phyloP scores from a whole-genome alignment of 2,113 vertebrate species.

The Pterophyllum scalare region DNA sequence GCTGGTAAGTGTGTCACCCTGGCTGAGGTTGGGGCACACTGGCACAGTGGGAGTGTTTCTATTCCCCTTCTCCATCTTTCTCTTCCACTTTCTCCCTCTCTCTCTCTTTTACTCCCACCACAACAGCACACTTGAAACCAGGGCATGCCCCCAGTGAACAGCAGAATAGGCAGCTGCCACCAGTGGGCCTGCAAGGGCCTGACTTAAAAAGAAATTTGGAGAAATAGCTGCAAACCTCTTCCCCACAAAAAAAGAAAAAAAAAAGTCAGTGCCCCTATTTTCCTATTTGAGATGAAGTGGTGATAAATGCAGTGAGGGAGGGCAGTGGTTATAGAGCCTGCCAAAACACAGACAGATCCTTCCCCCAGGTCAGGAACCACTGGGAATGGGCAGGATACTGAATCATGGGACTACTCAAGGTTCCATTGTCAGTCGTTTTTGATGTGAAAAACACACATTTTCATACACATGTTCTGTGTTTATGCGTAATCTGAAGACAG shows the following conservation, averaged over 20 bases:
- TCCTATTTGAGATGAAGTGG: constrained; percentile 70
- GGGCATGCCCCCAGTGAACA: constrained; percentile 83
- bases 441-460: constrained; percentile 69
- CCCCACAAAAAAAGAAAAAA: constrained; percentile 21
- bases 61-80: constrained; percentile 65
- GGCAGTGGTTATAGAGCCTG: constrained; percentile 59
- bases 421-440: constrained; percentile 62
- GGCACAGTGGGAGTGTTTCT: constrained; percentile 71
- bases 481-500: constrained; percentile 30
- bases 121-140: constrained; percentile 81
- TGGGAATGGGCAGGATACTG: constrained; percentile 65
- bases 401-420: constrained; percentile 58
- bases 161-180: constrained; percentile 76
- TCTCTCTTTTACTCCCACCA: constrained; percentile 60
- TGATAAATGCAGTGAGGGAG: constrained; percentile 65
- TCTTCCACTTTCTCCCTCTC: constrained; percentile 39
- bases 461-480: constrained; percentile 59
- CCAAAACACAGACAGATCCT: constrained; percentile 66
- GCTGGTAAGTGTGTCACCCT: constrained; percentile 81
- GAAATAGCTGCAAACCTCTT: constrained; percentile 71
- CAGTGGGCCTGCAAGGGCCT: constrained; percentile 74
- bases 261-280: constrained; percentile 73
- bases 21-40: constrained; percentile 70
- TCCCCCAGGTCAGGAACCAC: constrained; percentile 66
- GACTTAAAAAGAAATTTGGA: constrained; percentile 77